Conservation (phyloP, 1,140 invertebrate species). For the Zaprionus lachaisei region DNA sequence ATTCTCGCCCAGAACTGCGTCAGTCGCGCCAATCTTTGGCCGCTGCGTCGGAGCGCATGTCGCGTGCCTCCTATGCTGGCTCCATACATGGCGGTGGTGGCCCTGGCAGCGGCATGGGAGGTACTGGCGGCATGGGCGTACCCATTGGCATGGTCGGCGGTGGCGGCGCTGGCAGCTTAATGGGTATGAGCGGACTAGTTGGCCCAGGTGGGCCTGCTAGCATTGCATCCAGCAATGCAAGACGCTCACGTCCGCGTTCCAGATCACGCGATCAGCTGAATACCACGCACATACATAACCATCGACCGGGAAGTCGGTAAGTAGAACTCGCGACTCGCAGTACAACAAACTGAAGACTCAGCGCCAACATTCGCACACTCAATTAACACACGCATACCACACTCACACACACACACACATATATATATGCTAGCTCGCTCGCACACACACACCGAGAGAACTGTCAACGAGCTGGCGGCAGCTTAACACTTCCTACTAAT, state of each 20-base stretch:
- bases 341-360: not conserved
- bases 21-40: slow-evolving; percentile 93
- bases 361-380: slow-evolving; percentile 9
- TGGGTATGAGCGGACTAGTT: slow-evolving; percentile 73
- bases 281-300: slow-evolving; percentile 84
- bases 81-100: slow-evolving; percentile 85
- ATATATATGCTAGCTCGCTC: not conserved
- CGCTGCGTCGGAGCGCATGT: slow-evolving; percentile 91
- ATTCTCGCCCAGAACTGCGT: slow-evolving; percentile 91
- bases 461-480: slow-evolving; percentile 33
- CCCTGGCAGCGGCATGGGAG: slow-evolving; percentile 79
- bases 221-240: slow-evolving; percentile 87
- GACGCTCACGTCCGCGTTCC: slow-evolving; percentile 88
- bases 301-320: slow-evolving; percentile 86
- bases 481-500: slow-evolving; percentile 38
- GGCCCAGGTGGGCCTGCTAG: slow-evolving; percentile 81
- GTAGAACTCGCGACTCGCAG: slow-evolving; percentile 50
- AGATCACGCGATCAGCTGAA: slow-evolving; percentile 86
- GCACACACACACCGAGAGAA: slow-evolving; percentile 12
- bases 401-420: slow-evolving; percentile 44
- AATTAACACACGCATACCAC: slow-evolving; percentile 28
- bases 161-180: slow-evolving; percentile 77
- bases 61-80: slow-evolving; percentile 88
- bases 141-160: slow-evolving; percentile 37
- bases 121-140: slow-evolving; percentile 50